Evolutionary conservation across 2,113 vertebrate species (phyloP).

Genomic region (Epinephelus moara): DNA sequence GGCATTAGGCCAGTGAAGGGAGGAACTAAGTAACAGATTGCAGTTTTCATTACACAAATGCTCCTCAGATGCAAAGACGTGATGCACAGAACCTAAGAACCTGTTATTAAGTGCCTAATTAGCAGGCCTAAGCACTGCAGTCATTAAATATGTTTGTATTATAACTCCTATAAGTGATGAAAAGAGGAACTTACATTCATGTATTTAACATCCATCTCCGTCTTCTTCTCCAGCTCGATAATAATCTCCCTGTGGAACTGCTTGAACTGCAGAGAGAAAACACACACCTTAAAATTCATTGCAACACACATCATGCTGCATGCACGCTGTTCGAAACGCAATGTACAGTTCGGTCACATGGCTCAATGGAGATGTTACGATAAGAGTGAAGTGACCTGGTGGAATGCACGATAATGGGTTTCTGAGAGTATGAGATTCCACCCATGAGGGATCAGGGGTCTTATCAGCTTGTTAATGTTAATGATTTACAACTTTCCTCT

Average conservation of each 20-base stretch:
- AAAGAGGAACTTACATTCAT: constrained; percentile 92
- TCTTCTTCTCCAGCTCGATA: constrained; percentile 95
- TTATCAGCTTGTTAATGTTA: constrained; percentile 71
- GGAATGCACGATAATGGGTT: constrained; percentile 51
- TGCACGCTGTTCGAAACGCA: not conserved
- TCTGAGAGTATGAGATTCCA: constrained; percentile 38
- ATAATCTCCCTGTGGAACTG: constrained; percentile 95
- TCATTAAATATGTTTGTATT: not conserved
- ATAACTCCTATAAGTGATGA: not conserved
- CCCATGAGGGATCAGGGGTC: not conserved
- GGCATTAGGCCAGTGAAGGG: not conserved
- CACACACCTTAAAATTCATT: constrained; percentile 10
- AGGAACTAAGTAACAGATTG: not conserved
- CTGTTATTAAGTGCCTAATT: too few species aligned
- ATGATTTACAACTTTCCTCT: constrained; percentile 64
- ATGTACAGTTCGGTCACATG: constrained; percentile 26
- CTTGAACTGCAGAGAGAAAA: constrained; percentile 88
- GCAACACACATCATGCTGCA: constrained; percentile 8
- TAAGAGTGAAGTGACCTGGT: constrained; percentile 32
- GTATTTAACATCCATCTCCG: constrained; percentile 96
- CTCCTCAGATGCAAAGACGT: not conserved
- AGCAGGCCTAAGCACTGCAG: too few species aligned
- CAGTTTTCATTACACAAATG: not conserved
- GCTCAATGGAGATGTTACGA: not conserved
- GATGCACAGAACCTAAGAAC: not conserved